phyloP scores from a whole-genome alignment of 2,113 vertebrate species.

The Neopipo cinnamomea region DNA sequence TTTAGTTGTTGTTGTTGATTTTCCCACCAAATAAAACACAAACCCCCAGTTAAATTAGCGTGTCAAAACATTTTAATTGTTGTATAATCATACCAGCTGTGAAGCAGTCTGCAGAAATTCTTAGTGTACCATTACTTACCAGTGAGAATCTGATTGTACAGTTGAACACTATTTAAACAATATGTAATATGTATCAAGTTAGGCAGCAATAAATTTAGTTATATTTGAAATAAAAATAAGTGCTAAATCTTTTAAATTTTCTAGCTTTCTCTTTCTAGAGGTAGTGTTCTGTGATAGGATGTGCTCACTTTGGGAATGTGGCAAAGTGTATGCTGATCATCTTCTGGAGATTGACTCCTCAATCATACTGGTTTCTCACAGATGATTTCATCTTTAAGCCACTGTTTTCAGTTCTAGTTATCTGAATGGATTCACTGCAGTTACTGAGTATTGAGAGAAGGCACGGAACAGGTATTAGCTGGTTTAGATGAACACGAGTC shows the following conservation, averaged over 20 bases:
- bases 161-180: background rate
- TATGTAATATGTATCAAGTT: background rate
- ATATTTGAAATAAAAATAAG: background rate
- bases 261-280: background rate
- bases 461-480: background rate
- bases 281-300: background rate
- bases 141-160: background rate
- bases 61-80: background rate
- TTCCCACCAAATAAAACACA: background rate
- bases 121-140: background rate
- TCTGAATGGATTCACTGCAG: background rate
- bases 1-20: background rate
- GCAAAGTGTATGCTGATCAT: background rate
- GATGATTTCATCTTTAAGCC: background rate
- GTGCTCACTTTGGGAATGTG: background rate
- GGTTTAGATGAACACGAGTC: accelerated
- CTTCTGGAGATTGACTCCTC: background rate
- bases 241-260: background rate
- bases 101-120: background rate
- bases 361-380: background rate
- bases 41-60: background rate
- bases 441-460: background rate
- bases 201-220: background rate
- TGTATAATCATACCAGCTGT: background rate
- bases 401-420: background rate